Evolutionary conservation across 2,888 invertebrate species (phyloP).

Genomic region (Philereme transversata): DNA sequence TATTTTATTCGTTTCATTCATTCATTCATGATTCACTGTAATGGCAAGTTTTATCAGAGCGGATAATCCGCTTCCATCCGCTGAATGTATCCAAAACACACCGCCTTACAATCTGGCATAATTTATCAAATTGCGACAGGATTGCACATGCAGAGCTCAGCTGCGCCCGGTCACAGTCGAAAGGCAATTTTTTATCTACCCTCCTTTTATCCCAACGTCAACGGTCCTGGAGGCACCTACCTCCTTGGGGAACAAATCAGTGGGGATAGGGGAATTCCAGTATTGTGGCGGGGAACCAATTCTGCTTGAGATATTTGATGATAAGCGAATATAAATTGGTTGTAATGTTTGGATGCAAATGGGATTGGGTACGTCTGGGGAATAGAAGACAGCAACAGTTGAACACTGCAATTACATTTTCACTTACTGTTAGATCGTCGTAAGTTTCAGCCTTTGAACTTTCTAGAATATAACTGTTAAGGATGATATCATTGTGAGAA

Average conservation of each 20-base stretch:
- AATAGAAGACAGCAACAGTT: slow-evolving; percentile 17
- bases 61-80: slow-evolving; percentile 11
- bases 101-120: slow-evolving; percentile 59
- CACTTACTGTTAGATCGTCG: not conserved
- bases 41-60: not conserved
- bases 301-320: slow-evolving; percentile 55
- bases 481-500: no score
- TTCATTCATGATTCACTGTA: no score
- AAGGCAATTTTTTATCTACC: slow-evolving; percentile 74
- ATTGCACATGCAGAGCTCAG: slow-evolving; percentile 77
- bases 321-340: slow-evolving; percentile 51
- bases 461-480: no score
- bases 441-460: no score
- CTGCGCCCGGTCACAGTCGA: slow-evolving; percentile 64
- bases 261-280: slow-evolving; percentile 58
- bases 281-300: slow-evolving; percentile 59
- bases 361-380: slow-evolving; percentile 23
- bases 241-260: slow-evolving; percentile 66
- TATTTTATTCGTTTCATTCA: no score
- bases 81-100: slow-evolving; percentile 7
- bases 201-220: slow-evolving; percentile 55
- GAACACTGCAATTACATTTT: slow-evolving; percentile 18
- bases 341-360: slow-evolving; percentile 41
- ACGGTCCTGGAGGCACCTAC: slow-evolving; percentile 44
- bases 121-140: slow-evolving; percentile 75